Percentiles rank a stretch among this genome's conserved stretches.
These are phyloP conservation scores for Tachysurus vachellii DNA, from an alignment of 2,113 vertebrate species.

Conservation along the genomic window DNA sequence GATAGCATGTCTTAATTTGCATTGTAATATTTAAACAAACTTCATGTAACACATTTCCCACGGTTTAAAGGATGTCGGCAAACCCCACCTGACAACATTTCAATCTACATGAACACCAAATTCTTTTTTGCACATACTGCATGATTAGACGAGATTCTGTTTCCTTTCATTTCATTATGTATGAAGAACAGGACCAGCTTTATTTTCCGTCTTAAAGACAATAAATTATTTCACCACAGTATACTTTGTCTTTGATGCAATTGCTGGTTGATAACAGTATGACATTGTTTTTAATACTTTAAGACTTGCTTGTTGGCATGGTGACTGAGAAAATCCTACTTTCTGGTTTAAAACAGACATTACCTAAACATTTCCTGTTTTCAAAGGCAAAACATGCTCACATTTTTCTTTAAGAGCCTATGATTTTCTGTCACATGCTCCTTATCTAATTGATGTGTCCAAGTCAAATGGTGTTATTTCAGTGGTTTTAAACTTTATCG, in stretches of 20 bases:
- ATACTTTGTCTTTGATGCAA: constrained; percentile 11
- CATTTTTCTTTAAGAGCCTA: neutral
- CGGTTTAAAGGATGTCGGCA: neutral
- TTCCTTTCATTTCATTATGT: neutral
- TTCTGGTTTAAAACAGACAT: constrained; percentile 10
- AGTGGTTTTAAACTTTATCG: constrained; percentile 7
- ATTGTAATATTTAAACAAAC: neutral
- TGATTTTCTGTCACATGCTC: constrained; percentile 21
- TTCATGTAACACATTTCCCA: neutral
- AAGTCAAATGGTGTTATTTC: constrained; percentile 4
- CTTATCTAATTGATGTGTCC: constrained; percentile 8
- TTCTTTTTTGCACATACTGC: neutral
- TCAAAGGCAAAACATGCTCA: neutral
- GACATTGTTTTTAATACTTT: neutral
- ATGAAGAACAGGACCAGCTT: neutral
- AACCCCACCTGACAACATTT: neutral
- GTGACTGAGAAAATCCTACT: neutral
- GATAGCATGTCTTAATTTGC: neutral
- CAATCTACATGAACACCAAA: neutral
- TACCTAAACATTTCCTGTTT: constrained; percentile 18
- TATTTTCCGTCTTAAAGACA: neutral
- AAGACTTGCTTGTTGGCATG: neutral
- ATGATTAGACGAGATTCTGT: neutral
- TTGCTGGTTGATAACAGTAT: neutral
- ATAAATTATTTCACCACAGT: constrained; percentile 33